Evolutionary conservation across 37 sponge, comb jelly and placozoan species (phyloP), one percentile per base, ranked within the genome.

Genomic region (Crambe crambe): DNA sequence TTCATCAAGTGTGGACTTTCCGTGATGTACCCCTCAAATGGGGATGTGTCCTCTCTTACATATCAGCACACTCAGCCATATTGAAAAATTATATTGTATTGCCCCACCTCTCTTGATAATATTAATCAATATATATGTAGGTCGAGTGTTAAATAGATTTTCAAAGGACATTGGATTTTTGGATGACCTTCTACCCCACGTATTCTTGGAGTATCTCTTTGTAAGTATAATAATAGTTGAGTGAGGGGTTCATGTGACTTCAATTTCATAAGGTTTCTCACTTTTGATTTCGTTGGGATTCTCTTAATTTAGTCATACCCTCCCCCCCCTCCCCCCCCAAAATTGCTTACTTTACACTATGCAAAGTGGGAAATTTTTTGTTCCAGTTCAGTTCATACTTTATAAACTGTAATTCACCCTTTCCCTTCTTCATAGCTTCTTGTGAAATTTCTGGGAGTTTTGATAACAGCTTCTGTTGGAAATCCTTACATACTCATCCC

Each of bases 131-230:
- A n/a, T n/a, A n/a, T 6, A 3, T 61, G 51, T 61, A 72, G 71
- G 94, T 34, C 83, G 88, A 35, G 77, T 94, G 6, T 82, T 89
- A 56, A 94, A 94, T 66, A 37, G 92, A 4, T 94, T 94, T 37
- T 86, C 94, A 42, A 93, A 94, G 58, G 94, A 94, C 57, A 40
- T 90, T 73, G 85, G 88, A 0, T 81, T 89, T 37, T 63, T 94
- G 26, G 94, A 94, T 64, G 88, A 87, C 38, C 56, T 85, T 25
- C 42, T 94, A 31, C 94, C 94, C 3, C 83, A 70, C 41, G n/a
- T 43, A 25, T 84, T 84, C 41, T 72, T 35, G 65, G 77, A 87
- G 5, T 76, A 63, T 39, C 63, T 86, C 35, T 37, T 74, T 40
- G 94, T 93, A 38, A 82, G 71, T 42, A 47, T 47, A 12, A 15